These are phyloP conservation scores for Myopa testacea DNA, from an alignment of 2,888 invertebrate species.

Conservation along the genomic window DNA sequence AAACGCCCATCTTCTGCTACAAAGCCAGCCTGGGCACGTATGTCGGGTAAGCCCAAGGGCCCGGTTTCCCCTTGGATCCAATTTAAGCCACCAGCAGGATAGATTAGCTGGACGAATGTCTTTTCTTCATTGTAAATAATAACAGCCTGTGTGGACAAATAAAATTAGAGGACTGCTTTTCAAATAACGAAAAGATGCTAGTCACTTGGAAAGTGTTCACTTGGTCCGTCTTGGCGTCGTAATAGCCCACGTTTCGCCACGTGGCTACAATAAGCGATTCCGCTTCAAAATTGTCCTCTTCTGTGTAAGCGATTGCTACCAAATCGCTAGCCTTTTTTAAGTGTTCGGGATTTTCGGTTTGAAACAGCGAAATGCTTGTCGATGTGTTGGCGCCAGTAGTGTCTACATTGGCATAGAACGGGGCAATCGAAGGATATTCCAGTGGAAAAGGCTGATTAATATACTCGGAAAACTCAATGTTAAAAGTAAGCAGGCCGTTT, in stretches of 20 bases:
- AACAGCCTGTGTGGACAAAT: constrained; percentile 52
- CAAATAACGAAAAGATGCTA: background rate
- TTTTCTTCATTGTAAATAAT: constrained; percentile 69
- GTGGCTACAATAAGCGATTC: constrained; percentile 86
- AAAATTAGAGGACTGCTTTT: background rate
- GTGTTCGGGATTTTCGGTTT: constrained; percentile 74
- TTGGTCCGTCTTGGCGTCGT: constrained; percentile 74
- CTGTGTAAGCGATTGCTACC: constrained; percentile 80
- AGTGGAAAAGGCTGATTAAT: constrained; percentile 90
- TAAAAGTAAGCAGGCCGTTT: constrained; percentile 90
- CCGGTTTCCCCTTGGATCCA: constrained; percentile 89
- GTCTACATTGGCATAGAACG: constrained; percentile 92
- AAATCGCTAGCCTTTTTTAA: constrained; percentile 77
- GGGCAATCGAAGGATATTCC: constrained; percentile 89
- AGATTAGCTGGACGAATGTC: constrained; percentile 88
- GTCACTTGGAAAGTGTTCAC: constrained; percentile 90
- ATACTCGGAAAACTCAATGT: constrained; percentile 87
- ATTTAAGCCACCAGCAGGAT: constrained; percentile 88
- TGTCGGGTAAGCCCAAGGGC: constrained; percentile 84
- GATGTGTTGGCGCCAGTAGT: constrained; percentile 72
- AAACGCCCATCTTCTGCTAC: constrained; percentile 84
- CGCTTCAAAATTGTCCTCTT: constrained; percentile 80
- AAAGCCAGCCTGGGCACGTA: constrained; percentile 93
- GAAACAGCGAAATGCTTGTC: constrained; percentile 81
- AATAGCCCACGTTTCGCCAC: constrained; percentile 88